Evolutionary conservation across 2,888 invertebrate species (phyloP), one percentile per base, ranked within the genome.

Genomic region (Strigamia maritima): DNA sequence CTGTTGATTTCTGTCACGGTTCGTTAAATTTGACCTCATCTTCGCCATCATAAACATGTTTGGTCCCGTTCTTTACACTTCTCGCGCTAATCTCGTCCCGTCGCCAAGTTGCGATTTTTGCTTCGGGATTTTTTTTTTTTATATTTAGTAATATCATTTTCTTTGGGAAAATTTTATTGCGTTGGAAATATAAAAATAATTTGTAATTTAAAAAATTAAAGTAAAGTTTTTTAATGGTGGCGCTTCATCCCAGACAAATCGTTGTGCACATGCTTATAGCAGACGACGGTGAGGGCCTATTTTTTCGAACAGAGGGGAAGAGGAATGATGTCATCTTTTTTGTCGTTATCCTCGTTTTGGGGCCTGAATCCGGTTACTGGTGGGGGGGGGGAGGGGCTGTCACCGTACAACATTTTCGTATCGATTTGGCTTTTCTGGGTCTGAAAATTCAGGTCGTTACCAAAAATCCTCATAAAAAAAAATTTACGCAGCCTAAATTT

Each of bases 291-390:
- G 40, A 38, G 31, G 35, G 35, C 35, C 35, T 74, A 4, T 28
- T 70, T 28, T 35, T 40, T 38, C 24, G 77, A 28, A 2, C 14
- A 10, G 10, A 44, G 22, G 26, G 54, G 77, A 65, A 31, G 28
- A 31, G 14, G 54, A 74, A 79, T 79, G 79, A 79, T 75, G 79
- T 79, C 79, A 79, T 44, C 14, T 7, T 22, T 35, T 28, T 14
- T 28, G 31, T 79, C 22, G 38, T 75, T 75, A 79, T 79, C 79
- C 79, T 40, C n/a, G 79, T 75, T 74, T 22, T 2, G 75, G 79
- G 79, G 60, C 44, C 79, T 65, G 74, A 74, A 79, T 79, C 79
- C 79, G 79, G 79, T 79, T 79, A 75, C 74, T 54, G 79, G 75
- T 35, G 54, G 44, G 54, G 76, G 28, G 24, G 10, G 44, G 54